Base-by-base conservation (phyloP, 2,113 vertebrate genomes). In the Cryptotis parvus region DNA sequence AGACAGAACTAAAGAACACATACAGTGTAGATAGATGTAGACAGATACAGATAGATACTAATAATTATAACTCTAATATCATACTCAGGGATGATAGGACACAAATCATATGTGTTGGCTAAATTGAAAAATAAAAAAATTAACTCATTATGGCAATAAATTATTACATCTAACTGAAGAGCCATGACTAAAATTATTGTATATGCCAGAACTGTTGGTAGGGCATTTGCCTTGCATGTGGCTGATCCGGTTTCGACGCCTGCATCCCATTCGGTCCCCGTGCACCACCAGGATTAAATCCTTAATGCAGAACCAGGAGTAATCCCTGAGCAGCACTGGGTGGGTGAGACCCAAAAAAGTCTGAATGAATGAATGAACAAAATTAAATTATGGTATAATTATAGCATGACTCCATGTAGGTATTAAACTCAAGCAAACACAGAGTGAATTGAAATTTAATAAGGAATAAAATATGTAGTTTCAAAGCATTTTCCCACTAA, bases 401-500 rank as follows among this genome's bases (percentile, higher is more conserved):
- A 49, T 58, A 58, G 77, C 6, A 61, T 43, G 2, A 91, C 20
- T 78, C 66, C 80, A 22, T 22, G 2, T 31, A 77, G 41, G 35
- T 65, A 80, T 87, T 43, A 92, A 43, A 87, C 33, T 9, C 9
- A 85, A 93, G 35, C 27, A 79, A 35, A 73, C 1, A 61, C 55
- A 58, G 55, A 29, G 29, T 45, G 9, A 45, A 77, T 11, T 45
- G 31, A 75, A 79, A 74, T 24, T 86, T 86, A 55, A 41, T 45
- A 37, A 92, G 27, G 29, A 86, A 52, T 20, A 16, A 7, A 10
- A 70, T 43, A 27, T 18, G 4, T 39, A 35, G 5, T 65, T 41
- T 86, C 73, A 87, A 94, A 90, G n/a, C 41, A 91, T 37, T 91
- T 66, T 18, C 11, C 39, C 45, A 63, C 35, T 69, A 73, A 45